phyloP scores from a whole-genome alignment of 1,140 invertebrate genomes.

The Zeugodacus cucurbitae region DNA sequence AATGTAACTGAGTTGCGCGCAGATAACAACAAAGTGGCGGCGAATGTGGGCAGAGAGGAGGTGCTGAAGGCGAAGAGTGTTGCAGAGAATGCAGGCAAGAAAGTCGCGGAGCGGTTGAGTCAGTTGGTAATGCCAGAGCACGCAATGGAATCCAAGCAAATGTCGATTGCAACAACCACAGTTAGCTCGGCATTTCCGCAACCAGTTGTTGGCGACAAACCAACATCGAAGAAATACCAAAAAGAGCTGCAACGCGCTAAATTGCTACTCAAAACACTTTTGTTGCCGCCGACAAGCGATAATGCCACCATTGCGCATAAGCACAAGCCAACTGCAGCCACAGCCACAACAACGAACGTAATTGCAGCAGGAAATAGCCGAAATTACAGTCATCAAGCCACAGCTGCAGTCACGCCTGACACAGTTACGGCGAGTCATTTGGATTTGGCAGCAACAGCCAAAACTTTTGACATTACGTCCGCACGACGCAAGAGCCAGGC shows the following conservation, averaged over 20 bases:
- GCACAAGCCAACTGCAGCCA: background rate
- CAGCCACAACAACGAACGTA: slow-evolving; percentile 40
- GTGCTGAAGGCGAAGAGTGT: background rate
- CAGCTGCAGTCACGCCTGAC: background rate
- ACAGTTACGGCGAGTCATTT: background rate
- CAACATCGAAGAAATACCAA: slow-evolving; percentile 57
- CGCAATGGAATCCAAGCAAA: background rate
- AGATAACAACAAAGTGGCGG: background rate
- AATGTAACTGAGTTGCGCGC: background rate
- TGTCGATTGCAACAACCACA: background rate
- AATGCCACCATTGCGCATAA: background rate
- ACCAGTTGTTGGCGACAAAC: background rate
- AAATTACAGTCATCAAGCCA: background rate
- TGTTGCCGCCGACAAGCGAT: slow-evolving; percentile 43
- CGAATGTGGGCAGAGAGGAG: background rate
- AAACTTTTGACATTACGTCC: slow-evolving; percentile 33
- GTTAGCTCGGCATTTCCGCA: background rate
- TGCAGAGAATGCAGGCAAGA: background rate
- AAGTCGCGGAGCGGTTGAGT: background rate
- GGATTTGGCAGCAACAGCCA: background rate
- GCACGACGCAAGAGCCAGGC: background rate
- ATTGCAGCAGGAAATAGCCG: background rate
- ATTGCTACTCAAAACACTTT: slow-evolving; percentile 60
- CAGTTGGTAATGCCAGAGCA: background rate
- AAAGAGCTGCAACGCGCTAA: slow-evolving; percentile 62